Percentiles rank a stretch among this genome's conserved stretches.
Evolutionary conservation across 2,113 vertebrate species (phyloP).

Genomic region (Dendropsophus ebraccatus): DNA sequence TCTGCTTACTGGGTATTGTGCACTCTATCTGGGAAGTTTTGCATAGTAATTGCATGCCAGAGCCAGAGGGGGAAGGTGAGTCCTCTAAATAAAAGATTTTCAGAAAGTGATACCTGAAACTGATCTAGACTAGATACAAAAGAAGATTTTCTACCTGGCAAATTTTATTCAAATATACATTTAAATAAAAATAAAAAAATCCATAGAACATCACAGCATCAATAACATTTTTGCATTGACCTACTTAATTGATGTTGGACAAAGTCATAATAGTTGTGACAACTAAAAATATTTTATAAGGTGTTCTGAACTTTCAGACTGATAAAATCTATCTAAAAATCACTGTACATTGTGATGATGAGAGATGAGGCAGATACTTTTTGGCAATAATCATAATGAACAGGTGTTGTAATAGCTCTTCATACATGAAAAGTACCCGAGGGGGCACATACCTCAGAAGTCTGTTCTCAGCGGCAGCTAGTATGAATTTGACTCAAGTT

Average conservation of each 20-base stretch:
- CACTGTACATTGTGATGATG: background rate
- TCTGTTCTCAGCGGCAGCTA: background rate
- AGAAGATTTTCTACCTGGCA: background rate
- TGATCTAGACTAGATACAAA: slow-evolving; percentile 20
- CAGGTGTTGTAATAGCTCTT: slow-evolving; percentile 21
- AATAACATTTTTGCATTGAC: too few relatives aligned
- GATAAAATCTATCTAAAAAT: background rate
- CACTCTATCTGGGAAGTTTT: slow-evolving; percentile 57
- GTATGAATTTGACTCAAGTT: slow-evolving; percentile 20
- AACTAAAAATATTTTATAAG: too few relatives aligned
- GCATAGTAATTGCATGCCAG: slow-evolving; percentile 53
- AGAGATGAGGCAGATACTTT: background rate
- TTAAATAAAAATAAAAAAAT: background rate
- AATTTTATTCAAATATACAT: background rate
- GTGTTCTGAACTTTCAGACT: too few relatives aligned
- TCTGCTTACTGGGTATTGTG: slow-evolving; percentile 52
- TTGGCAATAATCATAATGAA: background rate
- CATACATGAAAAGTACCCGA: slow-evolving; percentile 1
- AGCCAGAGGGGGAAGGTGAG: slow-evolving; percentile 13
- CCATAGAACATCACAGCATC: background rate
- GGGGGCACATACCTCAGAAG: background rate
- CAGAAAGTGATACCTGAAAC: slow-evolving; percentile 49
- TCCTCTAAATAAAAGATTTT: background rate
- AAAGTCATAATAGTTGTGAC: too few relatives aligned
- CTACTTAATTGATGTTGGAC: too few relatives aligned